Conservation (phyloP, 2,797 vertebrate species). For the Ibycter americanus region DNA sequence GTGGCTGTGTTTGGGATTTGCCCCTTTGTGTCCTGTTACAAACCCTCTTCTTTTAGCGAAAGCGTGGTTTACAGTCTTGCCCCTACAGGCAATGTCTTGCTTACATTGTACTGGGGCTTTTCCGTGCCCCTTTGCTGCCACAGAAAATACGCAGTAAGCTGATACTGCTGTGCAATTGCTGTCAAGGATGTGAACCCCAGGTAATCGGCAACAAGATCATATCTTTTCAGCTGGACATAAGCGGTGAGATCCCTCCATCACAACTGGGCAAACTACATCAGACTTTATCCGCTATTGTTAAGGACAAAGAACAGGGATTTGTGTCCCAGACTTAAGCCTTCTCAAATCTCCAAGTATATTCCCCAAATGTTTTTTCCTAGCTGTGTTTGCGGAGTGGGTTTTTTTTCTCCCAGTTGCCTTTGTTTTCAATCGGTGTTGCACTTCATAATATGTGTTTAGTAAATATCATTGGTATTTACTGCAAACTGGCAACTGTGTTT, state of each 20-base stretch:
- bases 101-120: background rate
- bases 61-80: background rate
- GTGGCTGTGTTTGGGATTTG: fast-evolving
- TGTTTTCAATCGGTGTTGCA: background rate
- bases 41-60: background rate
- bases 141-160: fast-evolving
- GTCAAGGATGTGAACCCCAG: background rate
- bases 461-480: background rate
- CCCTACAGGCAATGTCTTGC: background rate
- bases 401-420: background rate
- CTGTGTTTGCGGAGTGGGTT: background rate
- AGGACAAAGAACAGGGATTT: slow-evolving; percentile 40
- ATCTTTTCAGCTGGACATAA: background rate
- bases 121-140: fast-evolving
- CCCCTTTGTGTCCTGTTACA: background rate
- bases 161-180: background rate
- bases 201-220: background rate
- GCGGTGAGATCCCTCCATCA: background rate
- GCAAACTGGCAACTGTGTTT: fast-evolving
- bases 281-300: background rate
- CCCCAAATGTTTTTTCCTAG: background rate
- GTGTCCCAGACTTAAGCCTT: slow-evolving; percentile 4
- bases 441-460: background rate
- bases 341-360: background rate
- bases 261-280: background rate